Conservation (phyloP, 2,113 vertebrate species). For the Acanthochromis polyacanthus region DNA sequence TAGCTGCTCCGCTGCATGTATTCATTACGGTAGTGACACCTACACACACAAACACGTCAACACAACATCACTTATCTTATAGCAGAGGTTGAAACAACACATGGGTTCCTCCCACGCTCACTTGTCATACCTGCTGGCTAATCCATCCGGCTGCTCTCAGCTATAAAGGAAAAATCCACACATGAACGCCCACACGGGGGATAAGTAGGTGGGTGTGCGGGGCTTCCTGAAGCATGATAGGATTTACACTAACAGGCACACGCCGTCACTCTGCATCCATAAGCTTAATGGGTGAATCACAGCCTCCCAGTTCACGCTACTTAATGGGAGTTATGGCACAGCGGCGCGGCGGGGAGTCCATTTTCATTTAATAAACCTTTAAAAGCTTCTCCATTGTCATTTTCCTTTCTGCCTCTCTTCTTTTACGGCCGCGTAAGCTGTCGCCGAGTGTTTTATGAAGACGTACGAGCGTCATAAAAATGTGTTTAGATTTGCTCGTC, state of each 20-base stretch:
- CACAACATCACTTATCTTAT: slow-evolving; percentile 14
- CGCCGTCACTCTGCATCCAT: slow-evolving; percentile 5
- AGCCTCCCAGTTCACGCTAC: slow-evolving; percentile 25
- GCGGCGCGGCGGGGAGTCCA: slow-evolving; percentile 26
- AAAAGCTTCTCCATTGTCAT: slow-evolving; percentile 53
- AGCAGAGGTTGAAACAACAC: background rate
- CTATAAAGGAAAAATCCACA: background rate
- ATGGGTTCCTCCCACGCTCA: slow-evolving; percentile 41
- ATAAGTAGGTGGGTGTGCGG: background rate
- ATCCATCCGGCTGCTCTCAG: background rate
- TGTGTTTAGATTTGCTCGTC: slow-evolving; percentile 57
- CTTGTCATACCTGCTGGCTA: background rate
- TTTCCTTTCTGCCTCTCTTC: slow-evolving; percentile 28
- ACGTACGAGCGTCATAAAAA: slow-evolving; percentile 64
- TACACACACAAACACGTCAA: slow-evolving; percentile 19
- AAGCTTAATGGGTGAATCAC: slow-evolving; percentile 28
- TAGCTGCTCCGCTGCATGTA: background rate
- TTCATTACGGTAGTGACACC: slow-evolving; percentile 4
- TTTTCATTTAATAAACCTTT: slow-evolving; percentile 64
- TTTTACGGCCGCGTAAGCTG: slow-evolving; percentile 38
- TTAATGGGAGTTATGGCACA: slow-evolving; percentile 19
- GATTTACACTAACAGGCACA: slow-evolving; percentile 10
- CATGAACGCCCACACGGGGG: background rate
- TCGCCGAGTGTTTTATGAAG: slow-evolving; percentile 61
- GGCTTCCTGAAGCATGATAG: slow-evolving; percentile 31